Percentiles rank a stretch among this genome's conserved stretches.
Conservation (phyloP, 2,797 vertebrate species). For the Cyclopterus lumpus region DNA sequence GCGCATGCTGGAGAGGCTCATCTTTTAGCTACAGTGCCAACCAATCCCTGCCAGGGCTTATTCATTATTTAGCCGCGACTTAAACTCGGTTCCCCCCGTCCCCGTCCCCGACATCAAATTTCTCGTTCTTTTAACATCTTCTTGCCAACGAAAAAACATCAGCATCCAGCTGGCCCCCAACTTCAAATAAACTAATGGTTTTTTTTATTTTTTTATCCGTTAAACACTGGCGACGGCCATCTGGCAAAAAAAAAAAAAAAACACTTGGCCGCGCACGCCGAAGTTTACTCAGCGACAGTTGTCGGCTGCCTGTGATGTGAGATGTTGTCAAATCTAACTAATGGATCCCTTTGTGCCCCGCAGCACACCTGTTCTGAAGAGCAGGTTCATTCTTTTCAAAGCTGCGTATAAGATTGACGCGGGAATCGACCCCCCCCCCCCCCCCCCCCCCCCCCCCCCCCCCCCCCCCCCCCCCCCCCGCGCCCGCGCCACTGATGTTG, state of each 20-base stretch:
- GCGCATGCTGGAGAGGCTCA: conserved; percentile 22
- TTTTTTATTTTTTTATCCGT: conserved; percentile 59
- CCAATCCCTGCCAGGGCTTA: conserved; percentile 14
- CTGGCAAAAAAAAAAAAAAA: conserved; percentile 43
- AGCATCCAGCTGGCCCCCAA: conserved; percentile 58
- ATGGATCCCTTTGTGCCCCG: conserved; percentile 9
- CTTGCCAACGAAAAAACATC: conserved; percentile 51
- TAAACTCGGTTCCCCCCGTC: conserved; percentile 36
- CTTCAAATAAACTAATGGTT: conserved; percentile 71
- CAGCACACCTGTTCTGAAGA: conserved; percentile 23
- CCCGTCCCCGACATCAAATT: conserved; percentile 43
- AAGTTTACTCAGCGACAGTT: conserved; percentile 52
- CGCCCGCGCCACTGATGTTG: not conserved
- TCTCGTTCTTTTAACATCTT: conserved; percentile 55
- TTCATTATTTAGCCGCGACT: conserved; percentile 56
- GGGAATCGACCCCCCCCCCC: no score
- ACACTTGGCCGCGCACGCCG: conserved; percentile 52
- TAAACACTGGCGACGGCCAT: conserved; percentile 62
- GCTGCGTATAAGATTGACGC: not conserved
- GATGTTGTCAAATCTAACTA: conserved; percentile 22
- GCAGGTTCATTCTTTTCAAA: not conserved
- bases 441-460: no score
- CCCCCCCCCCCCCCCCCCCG: no score
- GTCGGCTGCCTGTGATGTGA: conserved; percentile 29
- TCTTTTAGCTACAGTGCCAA: conserved; percentile 44